Percentiles rank a stretch among this genome's conserved stretches.
Evolutionary conservation across 2,888 invertebrate genomes (phyloP).

Genomic region (Harpalus rufipes): DNA sequence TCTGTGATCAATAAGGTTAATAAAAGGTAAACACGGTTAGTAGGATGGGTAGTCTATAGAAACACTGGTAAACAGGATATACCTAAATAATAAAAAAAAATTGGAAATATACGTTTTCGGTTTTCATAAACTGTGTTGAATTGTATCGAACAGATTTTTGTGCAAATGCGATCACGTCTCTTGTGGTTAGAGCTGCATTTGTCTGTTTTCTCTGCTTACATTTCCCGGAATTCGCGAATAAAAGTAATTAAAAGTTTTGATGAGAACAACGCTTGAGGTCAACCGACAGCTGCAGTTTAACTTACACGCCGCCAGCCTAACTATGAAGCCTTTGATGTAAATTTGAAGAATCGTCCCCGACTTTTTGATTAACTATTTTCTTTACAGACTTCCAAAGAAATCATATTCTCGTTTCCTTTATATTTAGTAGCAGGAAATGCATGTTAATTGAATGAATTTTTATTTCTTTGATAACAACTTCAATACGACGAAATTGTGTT

Average conservation of each 20-base stretch:
- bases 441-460: constrained; percentile 29
- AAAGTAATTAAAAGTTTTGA: constrained; percentile 65
- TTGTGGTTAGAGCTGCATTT: constrained; percentile 18
- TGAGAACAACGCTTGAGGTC: constrained; percentile 63
- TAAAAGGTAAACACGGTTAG: no score
- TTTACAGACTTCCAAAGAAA: constrained; percentile 38
- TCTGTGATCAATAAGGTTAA: no score
- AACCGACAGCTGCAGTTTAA: constrained; percentile 48
- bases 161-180: neutral
- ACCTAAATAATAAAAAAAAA: no score
- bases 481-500: neutral
- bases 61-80: no score
- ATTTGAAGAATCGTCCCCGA: constrained; percentile 39
- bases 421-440: constrained; percentile 9
- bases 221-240: constrained; percentile 55
- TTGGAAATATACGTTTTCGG: neutral
- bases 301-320: constrained; percentile 18
- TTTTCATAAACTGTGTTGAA: neutral
- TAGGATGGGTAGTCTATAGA: no score
- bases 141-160: neutral
- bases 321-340: constrained; percentile 49
- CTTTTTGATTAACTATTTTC: constrained; percentile 51
- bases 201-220: constrained; percentile 40
- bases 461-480: neutral
- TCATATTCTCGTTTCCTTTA: constrained; percentile 1